Conservation (phyloP, 2,888 invertebrate genomes). For the Alviniconcha strummeri region DNA sequence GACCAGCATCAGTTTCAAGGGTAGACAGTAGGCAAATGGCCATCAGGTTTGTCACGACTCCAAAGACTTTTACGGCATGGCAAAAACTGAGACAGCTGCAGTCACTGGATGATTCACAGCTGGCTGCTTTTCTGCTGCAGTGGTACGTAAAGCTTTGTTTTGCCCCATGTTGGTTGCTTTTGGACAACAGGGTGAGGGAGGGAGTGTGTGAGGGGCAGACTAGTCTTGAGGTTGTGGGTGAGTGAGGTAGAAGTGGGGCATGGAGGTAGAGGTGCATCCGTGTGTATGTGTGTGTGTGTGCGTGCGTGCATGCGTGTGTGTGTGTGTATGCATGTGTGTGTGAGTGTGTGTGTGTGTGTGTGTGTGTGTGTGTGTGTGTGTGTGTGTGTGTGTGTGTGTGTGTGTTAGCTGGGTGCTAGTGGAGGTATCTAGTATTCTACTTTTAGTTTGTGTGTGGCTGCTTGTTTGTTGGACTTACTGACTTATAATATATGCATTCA, state of each 20-base stretch:
- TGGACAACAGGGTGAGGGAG: too few species aligned
- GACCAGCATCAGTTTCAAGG: background rate
- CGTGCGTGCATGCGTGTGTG: background rate
- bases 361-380: background rate
- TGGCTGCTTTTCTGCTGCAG: background rate
- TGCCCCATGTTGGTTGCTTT: too few species aligned
- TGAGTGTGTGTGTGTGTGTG: too few species aligned
- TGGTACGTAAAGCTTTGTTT: background rate
- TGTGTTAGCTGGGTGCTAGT: background rate
- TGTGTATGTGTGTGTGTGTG: slow-evolving; percentile 3
- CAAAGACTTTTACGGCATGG: background rate
- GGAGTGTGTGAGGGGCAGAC: too few species aligned
- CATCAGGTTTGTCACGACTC: background rate
- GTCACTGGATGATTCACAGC: background rate
- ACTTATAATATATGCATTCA: too few species aligned
- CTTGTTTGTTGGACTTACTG: too few species aligned
- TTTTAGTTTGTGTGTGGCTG: background rate
- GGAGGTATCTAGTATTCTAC: background rate
- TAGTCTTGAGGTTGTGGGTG: background rate
- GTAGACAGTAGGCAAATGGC: background rate
- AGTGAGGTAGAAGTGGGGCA: too few species aligned
- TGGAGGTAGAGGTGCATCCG: too few species aligned
- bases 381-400: slow-evolving; percentile 15
- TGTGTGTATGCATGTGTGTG: background rate
- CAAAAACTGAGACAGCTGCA: background rate